phyloP scores from a whole-genome alignment of 2,113 vertebrate genomes.

The Sialia sialis region DNA sequence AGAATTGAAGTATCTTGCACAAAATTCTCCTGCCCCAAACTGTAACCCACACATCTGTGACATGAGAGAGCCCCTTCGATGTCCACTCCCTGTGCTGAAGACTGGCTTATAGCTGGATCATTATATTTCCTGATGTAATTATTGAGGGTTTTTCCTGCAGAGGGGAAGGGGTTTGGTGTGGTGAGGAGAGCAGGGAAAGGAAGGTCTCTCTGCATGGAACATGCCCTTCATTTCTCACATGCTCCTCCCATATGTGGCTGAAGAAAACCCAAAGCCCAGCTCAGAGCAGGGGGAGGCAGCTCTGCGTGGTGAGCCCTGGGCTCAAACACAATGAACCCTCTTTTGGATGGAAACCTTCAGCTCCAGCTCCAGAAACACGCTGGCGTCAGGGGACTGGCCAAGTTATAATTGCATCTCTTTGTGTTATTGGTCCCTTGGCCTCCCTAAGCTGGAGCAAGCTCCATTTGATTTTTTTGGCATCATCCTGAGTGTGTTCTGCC shows the following conservation, averaged over 20 bases:
- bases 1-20: neutral
- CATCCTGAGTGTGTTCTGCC: neutral
- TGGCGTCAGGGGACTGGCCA: conserved; percentile 10
- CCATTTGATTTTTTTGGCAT: conserved; percentile 58
- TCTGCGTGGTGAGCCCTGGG: neutral
- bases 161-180: neutral
- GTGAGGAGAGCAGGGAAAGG: neutral
- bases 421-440: conserved; percentile 41
- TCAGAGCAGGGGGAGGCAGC: neutral
- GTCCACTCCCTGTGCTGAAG: neutral
- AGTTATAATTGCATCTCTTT: conserved; percentile 49
- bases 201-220: neutral
- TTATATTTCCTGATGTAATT: neutral
- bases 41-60: neutral
- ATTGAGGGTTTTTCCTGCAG: neutral
- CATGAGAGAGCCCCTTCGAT: neutral
- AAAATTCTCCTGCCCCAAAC: neutral
- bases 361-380: conserved; percentile 1
- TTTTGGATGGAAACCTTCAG: conserved; percentile 14
- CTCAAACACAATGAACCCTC: neutral
- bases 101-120: neutral
- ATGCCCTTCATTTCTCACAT: fast-evolving
- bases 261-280: neutral
- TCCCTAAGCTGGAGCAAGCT: conserved; percentile 14
- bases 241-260: neutral